Evolutionary conservation across 2,888 invertebrate species (phyloP).

Genomic region (Chymomyza procnemis): DNA sequence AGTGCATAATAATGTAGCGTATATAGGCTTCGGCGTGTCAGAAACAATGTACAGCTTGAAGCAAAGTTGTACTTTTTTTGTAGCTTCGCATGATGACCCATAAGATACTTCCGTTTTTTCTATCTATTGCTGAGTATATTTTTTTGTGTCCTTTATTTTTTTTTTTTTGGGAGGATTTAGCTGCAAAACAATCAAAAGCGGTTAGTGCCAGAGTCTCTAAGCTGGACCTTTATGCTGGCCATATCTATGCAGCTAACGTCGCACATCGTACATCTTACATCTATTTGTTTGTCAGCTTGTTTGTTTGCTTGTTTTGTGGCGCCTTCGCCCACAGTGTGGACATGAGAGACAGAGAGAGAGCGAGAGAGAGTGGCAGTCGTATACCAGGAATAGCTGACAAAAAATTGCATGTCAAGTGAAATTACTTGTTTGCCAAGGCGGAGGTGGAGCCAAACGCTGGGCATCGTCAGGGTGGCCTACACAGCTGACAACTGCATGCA

Average conservation of each 20-base stretch:
- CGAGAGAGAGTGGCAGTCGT: too few species aligned
- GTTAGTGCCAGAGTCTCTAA: conserved; percentile 29
- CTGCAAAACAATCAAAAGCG: conserved; percentile 49
- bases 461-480: conserved; percentile 11
- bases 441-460: conserved; percentile 6
- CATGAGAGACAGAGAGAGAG: not conserved
- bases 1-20: not conserved
- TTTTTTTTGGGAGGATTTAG: conserved; percentile 5
- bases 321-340: not conserved
- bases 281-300: conserved; percentile 42
- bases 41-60: not conserved
- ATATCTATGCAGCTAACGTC: conserved; percentile 32
- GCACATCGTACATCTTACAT: conserved; percentile 27
- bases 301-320: not conserved
- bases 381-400: conserved; percentile 17
- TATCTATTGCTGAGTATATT: not conserved
- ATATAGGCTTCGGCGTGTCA: not conserved
- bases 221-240: conserved; percentile 20
- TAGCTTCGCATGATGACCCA: conserved; percentile 22
- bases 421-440: conserved; percentile 57
- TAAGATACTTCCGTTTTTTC: conserved; percentile 36
- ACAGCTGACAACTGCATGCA: conserved; percentile 9
- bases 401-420: conserved; percentile 70
- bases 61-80: conserved; percentile 17
- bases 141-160: conserved; percentile 3